Base-by-base conservation (phyloP, 64 coral and sea anemone species). In the Exaiptasia diaphana region DNA sequence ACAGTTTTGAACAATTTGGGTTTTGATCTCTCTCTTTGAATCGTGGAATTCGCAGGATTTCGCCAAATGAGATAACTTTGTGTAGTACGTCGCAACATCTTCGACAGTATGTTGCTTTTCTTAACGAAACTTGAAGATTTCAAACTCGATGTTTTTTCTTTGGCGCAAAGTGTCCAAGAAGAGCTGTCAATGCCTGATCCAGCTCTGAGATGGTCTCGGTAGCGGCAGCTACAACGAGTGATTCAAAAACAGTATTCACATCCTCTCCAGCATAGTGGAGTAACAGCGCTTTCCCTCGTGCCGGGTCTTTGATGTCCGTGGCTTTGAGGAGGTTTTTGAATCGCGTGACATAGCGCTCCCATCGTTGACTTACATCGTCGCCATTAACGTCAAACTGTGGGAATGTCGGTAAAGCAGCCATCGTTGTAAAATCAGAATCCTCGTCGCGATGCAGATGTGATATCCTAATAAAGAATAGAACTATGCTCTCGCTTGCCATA, bases 81-180 rank as follows among this genome's bases (percentile, higher is more conserved):
- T n/a, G n/a, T n/a, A n/a, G n/a, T n/a, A n/a, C n/a, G n/a, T n/a
- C n/a, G n/a, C n/a, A n/a, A n/a, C n/a, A n/a, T n/a, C n/a, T n/a
- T n/a, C n/a, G n/a, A n/a, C n/a, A n/a, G n/a, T n/a, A n/a, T n/a
- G n/a, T n/a, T n/a, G n/a, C n/a, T n/a, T n/a, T n/a, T n/a, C n/a
- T n/a, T n/a, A n/a, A n/a, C n/a, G n/a, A n/a, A n/a, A n/a, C n/a
- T 50, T 74, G 23, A 49, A 74, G 18, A 74, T 48, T 45, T 73
- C 25, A 74, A 49, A 50, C 41, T 74, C 43, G 23, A 74, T 49
- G 23, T n/a, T 74, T 50, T 24, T 29, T 26, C 24, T 74, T 74
- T 48, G 23, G 41, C n/a, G 23, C 53, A 48, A 74, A 74, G 41
- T 49, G 17, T 48, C 23, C 71, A 50, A 18, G 12, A 11, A 74